Conservation (phyloP, 53 echinoderm and acorn worm species). For the Zoroaster sp. region DNA sequence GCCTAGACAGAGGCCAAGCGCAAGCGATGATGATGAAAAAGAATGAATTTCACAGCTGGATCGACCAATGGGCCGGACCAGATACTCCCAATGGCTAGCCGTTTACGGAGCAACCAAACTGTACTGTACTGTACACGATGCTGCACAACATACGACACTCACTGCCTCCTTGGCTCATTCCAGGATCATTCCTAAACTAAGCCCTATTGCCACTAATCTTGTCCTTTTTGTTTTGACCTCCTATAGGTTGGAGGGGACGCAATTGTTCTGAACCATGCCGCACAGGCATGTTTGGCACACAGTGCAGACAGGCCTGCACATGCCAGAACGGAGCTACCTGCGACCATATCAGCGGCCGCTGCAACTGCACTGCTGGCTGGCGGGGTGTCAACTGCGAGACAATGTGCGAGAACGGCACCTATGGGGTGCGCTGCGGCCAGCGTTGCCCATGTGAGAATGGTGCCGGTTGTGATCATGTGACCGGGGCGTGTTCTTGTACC, state of each 20-base stretch:
- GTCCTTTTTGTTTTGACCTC: not conserved
- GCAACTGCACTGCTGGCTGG: constrained; percentile 80
- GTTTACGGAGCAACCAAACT: no score
- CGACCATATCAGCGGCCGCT: constrained; percentile 61
- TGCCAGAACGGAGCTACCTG: constrained; percentile 83
- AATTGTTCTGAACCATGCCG: constrained; percentile 23
- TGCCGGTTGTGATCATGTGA: constrained; percentile 69
- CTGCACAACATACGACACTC: no score
- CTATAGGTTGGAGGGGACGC: constrained; percentile 41
- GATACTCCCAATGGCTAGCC: no score
- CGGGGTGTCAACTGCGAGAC: constrained; percentile 61
- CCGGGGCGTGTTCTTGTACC: constrained; percentile 73
- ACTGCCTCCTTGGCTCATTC: no score
- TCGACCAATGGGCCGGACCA: no score
- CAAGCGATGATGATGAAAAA: no score
- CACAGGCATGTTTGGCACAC: constrained; percentile 17
- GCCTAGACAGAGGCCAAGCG: no score
- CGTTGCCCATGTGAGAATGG: constrained; percentile 62
- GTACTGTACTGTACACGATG: no score
- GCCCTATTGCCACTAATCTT: no score
- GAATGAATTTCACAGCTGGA: no score
- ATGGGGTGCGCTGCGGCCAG: constrained; percentile 55
- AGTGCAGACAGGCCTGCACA: constrained; percentile 63
- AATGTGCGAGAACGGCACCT: constrained; percentile 65
- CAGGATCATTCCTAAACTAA: no score